Base-by-base conservation (phyloP, 2,888 invertebrate genomes). In the Plebejus anna region DNA sequence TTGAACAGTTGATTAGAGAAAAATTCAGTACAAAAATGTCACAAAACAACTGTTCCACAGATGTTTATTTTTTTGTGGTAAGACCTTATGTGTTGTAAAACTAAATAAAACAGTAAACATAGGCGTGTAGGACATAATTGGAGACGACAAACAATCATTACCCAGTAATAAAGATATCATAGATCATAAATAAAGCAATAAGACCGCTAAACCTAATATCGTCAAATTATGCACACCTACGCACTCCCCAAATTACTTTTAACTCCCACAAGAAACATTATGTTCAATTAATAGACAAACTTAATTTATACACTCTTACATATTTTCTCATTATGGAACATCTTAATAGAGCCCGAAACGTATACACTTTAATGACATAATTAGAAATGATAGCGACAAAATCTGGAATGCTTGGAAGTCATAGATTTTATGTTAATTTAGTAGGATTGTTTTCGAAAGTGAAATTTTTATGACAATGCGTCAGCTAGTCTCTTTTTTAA, bases 261-360 rank as follows among this genome's bases (percentile, higher is more conserved):
- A 72, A 51, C 73, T 73, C 51, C 73, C 73, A 51, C 51, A 16
- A 16, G 47, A 22, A 51, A 47, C 42, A 72, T 72, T 55, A 55
- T 55, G 55, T 73, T 73, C 73, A 73, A 73, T 73, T 73, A 73
- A 73, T 73, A 32, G 28, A 55, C 72, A 28, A 32, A 55, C 73
- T 73, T 73, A 73, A 73, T 73, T 73, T 73, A 73, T 73, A 72
- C 51, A 42, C 28, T 73, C 32, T 47, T 22, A 28, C 72, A 51
- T 73, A 55, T 73, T 36, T 73, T 55, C 72, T 72, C 55, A 73
- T 73, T 73, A 73, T 66, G 16, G 66, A 32, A 66, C 32, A 66
- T 66, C 66, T 66, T 32, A 36, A 66, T 66, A 66, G 32, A 66
- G 32, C 5, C 28, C 16, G 66, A 36, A 66, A 66, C 66, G 16